These are phyloP conservation scores for Sturmia bella DNA, from an alignment of 2,888 invertebrate genomes.

Conservation along the genomic window DNA sequence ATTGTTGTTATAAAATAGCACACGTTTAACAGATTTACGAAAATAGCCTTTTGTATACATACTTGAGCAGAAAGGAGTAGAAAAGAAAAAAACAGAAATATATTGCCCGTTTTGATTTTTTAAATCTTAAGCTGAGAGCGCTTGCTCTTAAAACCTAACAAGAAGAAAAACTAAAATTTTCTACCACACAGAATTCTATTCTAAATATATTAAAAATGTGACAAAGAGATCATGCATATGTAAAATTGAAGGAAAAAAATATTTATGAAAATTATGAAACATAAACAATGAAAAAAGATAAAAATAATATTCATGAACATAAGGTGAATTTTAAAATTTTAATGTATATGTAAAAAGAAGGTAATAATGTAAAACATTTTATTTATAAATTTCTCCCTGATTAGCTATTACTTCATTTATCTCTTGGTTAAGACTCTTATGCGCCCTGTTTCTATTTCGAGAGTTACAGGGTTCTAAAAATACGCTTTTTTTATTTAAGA, in stretches of 20 bases:
- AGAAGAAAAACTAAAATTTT: slow-evolving; percentile 34
- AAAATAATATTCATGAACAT: slow-evolving; percentile 35
- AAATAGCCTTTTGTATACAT: slow-evolving; percentile 68
- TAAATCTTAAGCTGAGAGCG: slow-evolving; percentile 57
- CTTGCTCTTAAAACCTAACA: slow-evolving; percentile 45
- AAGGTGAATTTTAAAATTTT: slow-evolving; percentile 44
- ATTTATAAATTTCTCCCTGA: slow-evolving; percentile 16
- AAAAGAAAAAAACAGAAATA: slow-evolving; percentile 36
- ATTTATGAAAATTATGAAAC: slow-evolving; percentile 37
- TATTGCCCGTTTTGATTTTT: slow-evolving; percentile 60
- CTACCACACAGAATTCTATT: slow-evolving; percentile 53
- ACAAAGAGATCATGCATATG: slow-evolving; percentile 23
- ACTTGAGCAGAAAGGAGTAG: slow-evolving; percentile 56
- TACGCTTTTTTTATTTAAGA: too few species aligned
- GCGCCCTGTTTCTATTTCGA: too few species aligned
- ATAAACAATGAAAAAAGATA: slow-evolving; percentile 16
- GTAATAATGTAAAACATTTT: slow-evolving; percentile 47
- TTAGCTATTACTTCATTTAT: background rate
- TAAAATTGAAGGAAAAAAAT: slow-evolving; percentile 36
- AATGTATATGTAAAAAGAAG: slow-evolving; percentile 12
- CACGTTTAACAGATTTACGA: slow-evolving; percentile 64
- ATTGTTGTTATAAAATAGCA: slow-evolving; percentile 69
- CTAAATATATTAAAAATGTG: slow-evolving; percentile 33
- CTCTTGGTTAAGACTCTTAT: background rate
- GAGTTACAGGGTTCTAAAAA: too few species aligned